Percentiles rank a stretch among this genome's conserved stretches.
These are phyloP conservation scores for Drosophila kokeensis DNA, from an alignment of 2,888 invertebrate species.

Conservation along the genomic window DNA sequence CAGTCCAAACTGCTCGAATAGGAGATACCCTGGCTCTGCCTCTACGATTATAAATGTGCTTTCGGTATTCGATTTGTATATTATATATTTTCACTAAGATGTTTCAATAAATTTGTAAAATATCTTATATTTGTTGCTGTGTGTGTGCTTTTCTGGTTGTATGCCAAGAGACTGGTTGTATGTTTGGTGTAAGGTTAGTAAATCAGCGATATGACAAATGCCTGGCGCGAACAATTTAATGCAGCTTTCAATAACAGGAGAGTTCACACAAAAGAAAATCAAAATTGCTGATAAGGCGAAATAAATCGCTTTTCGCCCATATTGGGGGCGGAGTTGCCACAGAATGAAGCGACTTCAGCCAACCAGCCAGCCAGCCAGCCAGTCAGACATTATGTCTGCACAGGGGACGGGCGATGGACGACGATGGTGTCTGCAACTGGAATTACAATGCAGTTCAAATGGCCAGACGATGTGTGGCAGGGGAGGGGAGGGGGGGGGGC, in stretches of 20 bases:
- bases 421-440: constrained; percentile 43
- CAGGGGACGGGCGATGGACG: not conserved
- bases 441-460: constrained; percentile 63
- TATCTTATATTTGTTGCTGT: not conserved
- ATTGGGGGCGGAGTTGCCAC: constrained; percentile 11
- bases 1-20: not conserved
- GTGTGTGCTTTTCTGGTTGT: constrained; percentile 5
- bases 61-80: not conserved
- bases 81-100: too few relatives aligned
- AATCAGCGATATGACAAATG: constrained; percentile 77
- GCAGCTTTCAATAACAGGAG: constrained; percentile 52
- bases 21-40: not conserved
- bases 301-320: constrained; percentile 67
- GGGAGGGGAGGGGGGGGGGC: not conserved
- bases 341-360: constrained; percentile 9
- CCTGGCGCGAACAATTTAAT: constrained; percentile 49
- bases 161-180: constrained; percentile 68
- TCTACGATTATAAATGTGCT: not conserved
- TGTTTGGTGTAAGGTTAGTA: constrained; percentile 73
- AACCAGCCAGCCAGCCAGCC: not conserved
- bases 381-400: constrained; percentile 52
- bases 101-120: not conserved
- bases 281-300: constrained; percentile 74
- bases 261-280: constrained; percentile 53
- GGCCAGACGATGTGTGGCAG: constrained; percentile 27